Evolutionary conservation across 2,113 vertebrate species (phyloP).

Genomic region (Myotis davidii): DNA sequence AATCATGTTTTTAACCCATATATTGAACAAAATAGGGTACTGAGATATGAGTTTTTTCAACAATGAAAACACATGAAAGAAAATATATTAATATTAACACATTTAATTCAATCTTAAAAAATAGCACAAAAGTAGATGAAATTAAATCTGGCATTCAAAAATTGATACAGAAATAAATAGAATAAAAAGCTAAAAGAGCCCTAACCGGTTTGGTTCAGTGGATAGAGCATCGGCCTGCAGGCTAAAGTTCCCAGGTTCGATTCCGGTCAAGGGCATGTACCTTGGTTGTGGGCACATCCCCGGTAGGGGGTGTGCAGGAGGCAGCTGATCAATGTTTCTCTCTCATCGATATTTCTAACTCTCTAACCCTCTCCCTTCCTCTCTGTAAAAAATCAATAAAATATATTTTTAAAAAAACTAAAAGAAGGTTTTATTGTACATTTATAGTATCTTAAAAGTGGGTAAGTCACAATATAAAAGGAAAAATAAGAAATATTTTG

Average conservation of each 20-base stretch:
- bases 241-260: too few species aligned
- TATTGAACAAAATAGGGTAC: background rate
- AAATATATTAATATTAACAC: slow-evolving; percentile 25
- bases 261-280: too few species aligned
- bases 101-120: slow-evolving; percentile 34
- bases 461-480: background rate
- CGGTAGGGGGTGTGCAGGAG: too few species aligned
- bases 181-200: background rate
- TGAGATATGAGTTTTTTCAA: background rate
- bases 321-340: too few species aligned
- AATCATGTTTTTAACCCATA: background rate
- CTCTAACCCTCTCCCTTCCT: too few species aligned
- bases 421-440: background rate
- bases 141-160: background rate
- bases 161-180: background rate
- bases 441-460: slow-evolving; percentile 21
- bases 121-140: background rate
- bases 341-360: too few species aligned
- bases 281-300: too few species aligned
- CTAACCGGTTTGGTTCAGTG: too few species aligned
- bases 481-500: background rate
- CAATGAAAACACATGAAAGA: slow-evolving; percentile 34
- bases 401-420: background rate
- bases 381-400: too few species aligned
- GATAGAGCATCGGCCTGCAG: too few species aligned